Base-by-base conservation (phyloP, 1,140 invertebrate species). In the Drosophila nasuta region DNA sequence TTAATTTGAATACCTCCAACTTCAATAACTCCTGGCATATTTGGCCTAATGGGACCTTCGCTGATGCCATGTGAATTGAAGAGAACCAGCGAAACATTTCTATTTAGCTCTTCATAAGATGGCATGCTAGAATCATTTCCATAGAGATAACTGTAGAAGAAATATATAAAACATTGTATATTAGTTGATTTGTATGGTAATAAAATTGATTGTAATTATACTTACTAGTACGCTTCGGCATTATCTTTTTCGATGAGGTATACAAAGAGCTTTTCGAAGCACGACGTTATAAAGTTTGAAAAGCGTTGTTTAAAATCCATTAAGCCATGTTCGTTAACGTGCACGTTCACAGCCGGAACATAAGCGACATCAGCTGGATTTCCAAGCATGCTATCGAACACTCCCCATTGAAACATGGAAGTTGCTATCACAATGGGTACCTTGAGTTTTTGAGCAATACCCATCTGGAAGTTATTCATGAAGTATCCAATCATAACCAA, bases 1-100 rank as follows among this genome's bases (percentile, higher is more conserved):
- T 92, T 81, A 7, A 93, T 80, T 46, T 93, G 93, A 41, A 93
- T 86, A n/a, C 92, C 93, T 0, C 93, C 93, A n/a, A 93, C 76
- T 70, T 93, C 87, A 1, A 93, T 85, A 0, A 92, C 73, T 1
- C 75, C 81, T 0, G 93, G 93, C 1, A 93, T 66, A 33, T 87
- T 75, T n/a, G 93, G 85, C 38, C 88, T 51, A 8, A 91, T 82
- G n/a, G 75, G 79, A 17, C 81, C 74, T 25, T 91, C 83, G 28
- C 78, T 85, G n/a, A 75, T 48, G 0, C 69, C 70, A 30, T 88
- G 66, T 0, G 81, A 78, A 7, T 81, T 79, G 6, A 88, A 83
- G 4, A 91, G 63, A 0, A 85, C 45, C 0, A 91, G 46, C 0
- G 83, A 91, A 8, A 91, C 38, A 35, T 91, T 91, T 28, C 74